phyloP scores from a whole-genome alignment of 2,888 invertebrate species.

The Tethea ocularis region DNA sequence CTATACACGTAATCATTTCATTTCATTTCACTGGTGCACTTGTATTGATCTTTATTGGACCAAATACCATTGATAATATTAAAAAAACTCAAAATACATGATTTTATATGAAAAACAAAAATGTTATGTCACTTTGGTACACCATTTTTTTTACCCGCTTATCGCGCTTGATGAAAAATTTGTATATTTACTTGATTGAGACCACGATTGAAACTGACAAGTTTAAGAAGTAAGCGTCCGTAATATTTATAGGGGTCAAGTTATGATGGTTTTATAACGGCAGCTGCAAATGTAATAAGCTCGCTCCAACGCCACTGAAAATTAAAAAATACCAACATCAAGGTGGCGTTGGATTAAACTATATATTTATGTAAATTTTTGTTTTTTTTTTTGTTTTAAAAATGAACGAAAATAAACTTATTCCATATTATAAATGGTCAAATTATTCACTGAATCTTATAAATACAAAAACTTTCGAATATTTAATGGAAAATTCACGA shows the following conservation, averaged over 20 bases:
- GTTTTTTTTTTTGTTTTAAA: background rate
- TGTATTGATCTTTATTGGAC: too few species aligned
- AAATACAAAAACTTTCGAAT: background rate
- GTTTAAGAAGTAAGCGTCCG: background rate
- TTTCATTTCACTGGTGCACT: too few species aligned
- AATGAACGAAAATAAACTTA: too few species aligned
- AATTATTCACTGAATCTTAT: background rate
- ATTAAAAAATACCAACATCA: background rate
- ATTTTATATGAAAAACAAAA: too few species aligned
- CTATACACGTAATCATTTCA: too few species aligned
- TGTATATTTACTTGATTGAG: too few species aligned
- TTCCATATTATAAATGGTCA: background rate
- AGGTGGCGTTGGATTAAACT: background rate
- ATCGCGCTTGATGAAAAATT: too few species aligned
- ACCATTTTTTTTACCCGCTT: too few species aligned
- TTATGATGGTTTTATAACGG: background rate
- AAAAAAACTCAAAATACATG: too few species aligned
- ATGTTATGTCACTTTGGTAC: too few species aligned
- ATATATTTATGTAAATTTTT: background rate
- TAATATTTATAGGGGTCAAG: background rate
- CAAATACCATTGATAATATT: too few species aligned
- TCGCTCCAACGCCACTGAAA: background rate
- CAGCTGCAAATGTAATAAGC: constrained; percentile 3
- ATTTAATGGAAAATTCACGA: background rate
- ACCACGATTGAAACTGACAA: too few species aligned